A percentile compares a stretch with the other conserved stretches of the same genome.
These are phyloP conservation scores for Chionodraco myersi DNA, from an alignment of 2,113 vertebrate genomes.

Conservation along the genomic window DNA sequence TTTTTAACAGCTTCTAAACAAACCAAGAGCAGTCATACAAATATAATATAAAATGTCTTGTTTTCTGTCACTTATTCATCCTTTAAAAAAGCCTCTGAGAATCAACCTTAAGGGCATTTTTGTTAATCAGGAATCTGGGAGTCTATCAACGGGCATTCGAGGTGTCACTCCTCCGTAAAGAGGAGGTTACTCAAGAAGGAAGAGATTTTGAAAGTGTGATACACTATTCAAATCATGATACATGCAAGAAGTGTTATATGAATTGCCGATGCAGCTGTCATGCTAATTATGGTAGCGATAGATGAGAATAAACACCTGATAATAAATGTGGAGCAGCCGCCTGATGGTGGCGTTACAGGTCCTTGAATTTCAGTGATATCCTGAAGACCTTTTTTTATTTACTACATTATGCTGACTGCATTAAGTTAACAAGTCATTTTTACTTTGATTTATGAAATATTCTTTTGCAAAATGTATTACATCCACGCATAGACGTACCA, in stretches of 20 bases:
- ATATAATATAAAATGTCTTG: neutral
- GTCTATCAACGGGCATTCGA: slow-evolving; percentile 51
- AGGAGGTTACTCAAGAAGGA: slow-evolving; percentile 15
- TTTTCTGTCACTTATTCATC: neutral
- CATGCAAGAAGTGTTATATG: slow-evolving; percentile 45
- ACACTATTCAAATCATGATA: slow-evolving; percentile 48
- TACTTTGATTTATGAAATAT: slow-evolving; percentile 64
- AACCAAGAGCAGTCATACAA: neutral
- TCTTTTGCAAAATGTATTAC: slow-evolving; percentile 67
- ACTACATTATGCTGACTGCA: slow-evolving; percentile 46
- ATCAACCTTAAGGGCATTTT: slow-evolving; percentile 15
- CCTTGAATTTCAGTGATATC: slow-evolving; percentile 58
- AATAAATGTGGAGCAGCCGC: neutral
- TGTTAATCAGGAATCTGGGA: slow-evolving; percentile 1
- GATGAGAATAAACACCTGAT: slow-evolving; percentile 28
- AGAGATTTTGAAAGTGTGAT: slow-evolving; percentile 11
- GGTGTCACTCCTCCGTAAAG: slow-evolving; percentile 37
- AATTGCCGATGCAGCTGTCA: slow-evolving; percentile 57
- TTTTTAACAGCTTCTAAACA: slow-evolving; percentile 3
- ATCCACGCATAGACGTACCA: slow-evolving; percentile 55
- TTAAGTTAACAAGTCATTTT: slow-evolving; percentile 70
- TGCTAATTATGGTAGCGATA: slow-evolving; percentile 53
- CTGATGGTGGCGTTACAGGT: slow-evolving; percentile 40
- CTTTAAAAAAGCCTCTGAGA: slow-evolving; percentile 5
- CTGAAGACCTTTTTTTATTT: slow-evolving; percentile 51